A percentile compares a stretch with the other conserved stretches of the same genome.
Evolutionary conservation across 2,888 invertebrate genomes (phyloP).

Genomic region (Hyposoter dolosus): DNA sequence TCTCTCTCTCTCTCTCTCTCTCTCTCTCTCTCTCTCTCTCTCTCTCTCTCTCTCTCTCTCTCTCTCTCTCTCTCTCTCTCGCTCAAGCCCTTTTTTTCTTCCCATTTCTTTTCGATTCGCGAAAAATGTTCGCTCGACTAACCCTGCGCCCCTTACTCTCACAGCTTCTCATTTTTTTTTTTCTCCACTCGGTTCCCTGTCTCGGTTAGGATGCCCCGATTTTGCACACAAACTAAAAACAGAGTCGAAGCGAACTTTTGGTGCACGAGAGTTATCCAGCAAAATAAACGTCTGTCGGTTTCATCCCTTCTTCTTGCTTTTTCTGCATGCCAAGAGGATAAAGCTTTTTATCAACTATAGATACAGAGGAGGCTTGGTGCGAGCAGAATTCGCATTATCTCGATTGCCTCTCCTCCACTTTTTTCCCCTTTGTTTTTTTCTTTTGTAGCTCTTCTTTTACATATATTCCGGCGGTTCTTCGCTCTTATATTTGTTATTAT

Average conservation of each 20-base stretch:
- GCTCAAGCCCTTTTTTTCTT: constrained; percentile 12
- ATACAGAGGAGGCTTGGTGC: constrained; percentile 27
- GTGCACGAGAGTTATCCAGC: constrained; percentile 44
- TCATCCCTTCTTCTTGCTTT: constrained; percentile 45
- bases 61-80: constrained; percentile 39
- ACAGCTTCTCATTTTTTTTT: constrained; percentile 41
- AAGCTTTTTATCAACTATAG: constrained; percentile 49
- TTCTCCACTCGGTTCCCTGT: constrained; percentile 51
- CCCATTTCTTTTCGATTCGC: constrained; percentile 29
- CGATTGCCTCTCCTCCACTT: constrained; percentile 60
- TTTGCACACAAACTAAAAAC: constrained; percentile 52
- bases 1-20: constrained; percentile 27
- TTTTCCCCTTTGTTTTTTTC: constrained; percentile 22
- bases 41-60: constrained; percentile 33
- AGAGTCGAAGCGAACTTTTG: constrained; percentile 25
- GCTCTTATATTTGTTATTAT: constrained; percentile 39
- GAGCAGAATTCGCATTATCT: constrained; percentile 66
- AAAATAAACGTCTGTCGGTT: constrained; percentile 54
- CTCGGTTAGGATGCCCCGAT: constrained; percentile 10
- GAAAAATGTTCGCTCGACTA: constrained; percentile 59
- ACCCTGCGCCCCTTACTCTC: constrained; percentile 43
- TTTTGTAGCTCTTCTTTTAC: neutral
- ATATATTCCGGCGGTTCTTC: neutral
- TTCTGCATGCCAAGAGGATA: constrained; percentile 60
- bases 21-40: constrained; percentile 31